These are phyloP conservation scores for Paedocypris sp. DNA, from an alignment of 2,113 vertebrate species.

Conservation along the genomic window DNA sequence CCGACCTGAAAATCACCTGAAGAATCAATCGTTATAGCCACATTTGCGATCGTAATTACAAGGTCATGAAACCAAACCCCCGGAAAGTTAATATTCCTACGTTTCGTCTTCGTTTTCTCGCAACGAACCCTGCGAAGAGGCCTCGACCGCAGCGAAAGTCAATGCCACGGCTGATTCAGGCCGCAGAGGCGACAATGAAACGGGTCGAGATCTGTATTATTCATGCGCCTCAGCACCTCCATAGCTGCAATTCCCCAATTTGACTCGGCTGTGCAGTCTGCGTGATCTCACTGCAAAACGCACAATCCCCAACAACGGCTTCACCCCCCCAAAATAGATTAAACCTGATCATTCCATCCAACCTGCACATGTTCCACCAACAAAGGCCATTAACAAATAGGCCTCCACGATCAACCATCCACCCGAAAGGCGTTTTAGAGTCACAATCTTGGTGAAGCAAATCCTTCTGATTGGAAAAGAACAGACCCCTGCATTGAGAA, in stretches of 20 bases:
- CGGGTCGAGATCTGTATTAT: slow-evolving; percentile 25
- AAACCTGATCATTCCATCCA: not conserved
- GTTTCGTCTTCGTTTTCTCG: not conserved
- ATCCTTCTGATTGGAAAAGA: too few species aligned
- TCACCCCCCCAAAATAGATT: not conserved
- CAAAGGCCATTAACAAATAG: not conserved
- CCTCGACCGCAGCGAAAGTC: slow-evolving; percentile 4
- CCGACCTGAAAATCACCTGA: too few species aligned
- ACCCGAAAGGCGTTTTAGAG: not conserved
- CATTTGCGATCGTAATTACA: not conserved
- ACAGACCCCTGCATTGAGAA: too few species aligned
- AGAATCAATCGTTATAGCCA: not conserved
- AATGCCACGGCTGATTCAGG: slow-evolving; percentile 2
- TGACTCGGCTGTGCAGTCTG: not conserved
- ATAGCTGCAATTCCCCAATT: slow-evolving; percentile 27
- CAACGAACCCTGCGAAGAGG: not conserved
- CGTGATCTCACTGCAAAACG: not conserved
- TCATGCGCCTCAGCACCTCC: slow-evolving; percentile 4
- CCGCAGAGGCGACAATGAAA: slow-evolving; percentile 16
- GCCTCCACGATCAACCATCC: not conserved
- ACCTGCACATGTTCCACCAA: not conserved
- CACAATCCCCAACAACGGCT: not conserved
- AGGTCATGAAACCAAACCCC: slow-evolving; percentile 4
- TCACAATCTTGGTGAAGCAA: too few species aligned
- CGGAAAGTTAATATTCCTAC: not conserved